Evolutionary conservation across 2,888 invertebrate genomes (phyloP), one percentile per base, ranked within the genome.

Genomic region (Cephalotes varians): DNA sequence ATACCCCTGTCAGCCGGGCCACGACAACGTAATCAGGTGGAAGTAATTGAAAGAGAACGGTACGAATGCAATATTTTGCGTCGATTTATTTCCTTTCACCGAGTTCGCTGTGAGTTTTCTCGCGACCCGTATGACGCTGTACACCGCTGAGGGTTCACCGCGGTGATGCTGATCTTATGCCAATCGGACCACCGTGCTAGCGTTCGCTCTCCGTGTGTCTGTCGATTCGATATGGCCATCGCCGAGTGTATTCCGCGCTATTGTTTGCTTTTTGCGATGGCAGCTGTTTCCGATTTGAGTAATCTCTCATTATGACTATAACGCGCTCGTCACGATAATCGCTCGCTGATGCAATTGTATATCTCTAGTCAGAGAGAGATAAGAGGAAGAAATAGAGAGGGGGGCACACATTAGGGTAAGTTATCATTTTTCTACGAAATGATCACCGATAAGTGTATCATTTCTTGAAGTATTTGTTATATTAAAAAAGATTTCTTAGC

Each of bases 231-330:
- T 86, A 80, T 58, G 82, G 21, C 31, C 15, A 67, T 62, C 67
- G 82, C 69, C 84, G 84, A 82, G 82, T 86, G 76, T 84, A 85
- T 90, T 88, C 86, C 85, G 82, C 82, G 77, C 87, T 56, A 90
- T 89, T 90, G 89, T 89, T 87, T 79, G 82, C 82, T 65, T 84
- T 76, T 83, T 81, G 81, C 77, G 82, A 88, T 86, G 80, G 79
- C 88, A 72, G 54, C 80, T 80, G 73, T 85, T 88, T 90, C 88
- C 88, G 90, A 85, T 88, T 83, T 83, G 80, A 81, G 62, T 86
- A 89, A 87, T 88, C 77, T 85, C 81, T 82, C 85, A 80, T 88
- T 90, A 85, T 76, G 58, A 40, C 60, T 81, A 72, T 86, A 85
- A 84, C 83, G 76, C 83, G 80, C 74, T 83, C 58, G 81, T 85